Evolutionary conservation across 1,140 invertebrate species (phyloP).

Genomic region (Cherax destructor): DNA sequence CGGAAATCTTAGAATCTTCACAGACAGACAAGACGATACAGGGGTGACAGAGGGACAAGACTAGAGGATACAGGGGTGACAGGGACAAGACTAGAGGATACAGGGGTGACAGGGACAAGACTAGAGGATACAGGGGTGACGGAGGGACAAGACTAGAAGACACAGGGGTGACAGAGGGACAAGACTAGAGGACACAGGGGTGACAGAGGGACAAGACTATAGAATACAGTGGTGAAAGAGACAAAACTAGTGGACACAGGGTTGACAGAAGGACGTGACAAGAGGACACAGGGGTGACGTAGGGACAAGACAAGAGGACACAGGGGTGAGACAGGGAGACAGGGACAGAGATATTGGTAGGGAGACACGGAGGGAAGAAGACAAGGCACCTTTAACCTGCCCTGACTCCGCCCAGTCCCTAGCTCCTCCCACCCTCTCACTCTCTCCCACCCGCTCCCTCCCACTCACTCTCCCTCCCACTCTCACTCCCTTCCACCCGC

Average conservation of each 20-base stretch:
- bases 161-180: background rate
- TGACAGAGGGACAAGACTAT: background rate
- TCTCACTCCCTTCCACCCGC: too few relatives aligned
- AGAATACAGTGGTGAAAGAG: background rate
- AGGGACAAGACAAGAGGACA: background rate
- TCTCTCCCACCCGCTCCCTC: too few relatives aligned
- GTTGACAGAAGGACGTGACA: too few relatives aligned
- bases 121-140: background rate
- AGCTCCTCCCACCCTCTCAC: background rate
- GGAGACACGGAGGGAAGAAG: slow-evolving; percentile 10
- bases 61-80: background rate
- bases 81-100: background rate
- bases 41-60: background rate
- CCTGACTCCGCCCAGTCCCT: slow-evolving; percentile 21
- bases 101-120: background rate
- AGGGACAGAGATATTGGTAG: slow-evolving; percentile 8
- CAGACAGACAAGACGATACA: background rate
- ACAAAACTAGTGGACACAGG: background rate
- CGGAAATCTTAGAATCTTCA: too few relatives aligned
- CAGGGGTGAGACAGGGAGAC: background rate
- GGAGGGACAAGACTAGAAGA: background rate
- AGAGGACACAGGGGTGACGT: too few relatives aligned
- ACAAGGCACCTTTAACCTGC: slow-evolving; percentile 26
- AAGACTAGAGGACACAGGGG: background rate
- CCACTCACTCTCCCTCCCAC: too few relatives aligned